Percentiles rank a stretch among this genome's conserved stretches.
Conservation (phyloP, 2,797 vertebrate genomes). For the Macroramphosus scolopax region DNA sequence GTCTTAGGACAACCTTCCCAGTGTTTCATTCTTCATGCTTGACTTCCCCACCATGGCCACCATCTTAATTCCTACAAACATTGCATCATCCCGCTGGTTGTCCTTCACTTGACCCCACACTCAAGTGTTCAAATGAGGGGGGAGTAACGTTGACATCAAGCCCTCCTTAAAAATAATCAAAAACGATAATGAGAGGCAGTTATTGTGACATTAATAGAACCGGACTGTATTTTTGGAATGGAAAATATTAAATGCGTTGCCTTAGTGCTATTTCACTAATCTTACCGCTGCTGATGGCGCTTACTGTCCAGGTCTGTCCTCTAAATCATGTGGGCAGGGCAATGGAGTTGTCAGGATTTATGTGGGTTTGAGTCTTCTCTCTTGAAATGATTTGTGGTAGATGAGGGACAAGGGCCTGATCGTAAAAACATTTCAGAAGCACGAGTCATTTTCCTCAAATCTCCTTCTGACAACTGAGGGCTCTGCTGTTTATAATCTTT, state of each 20-base stretch:
- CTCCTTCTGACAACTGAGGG: constrained; percentile 46
- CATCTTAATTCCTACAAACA: constrained; percentile 66
- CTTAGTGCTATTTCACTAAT: constrained; percentile 46
- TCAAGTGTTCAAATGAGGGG: constrained; percentile 33
- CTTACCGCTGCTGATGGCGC: constrained; percentile 38
- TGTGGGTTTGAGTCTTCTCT: constrained; percentile 55
- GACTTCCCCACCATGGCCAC: constrained; percentile 55
- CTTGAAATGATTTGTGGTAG: constrained; percentile 66
- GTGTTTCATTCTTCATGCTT: constrained; percentile 56
- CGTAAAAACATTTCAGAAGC: constrained; percentile 61
- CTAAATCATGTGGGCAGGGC: constrained; percentile 68
- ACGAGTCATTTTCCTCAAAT: constrained; percentile 55
- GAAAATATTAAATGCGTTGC: constrained; percentile 36
- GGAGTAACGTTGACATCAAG: constrained; percentile 31
- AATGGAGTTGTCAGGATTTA: constrained; percentile 74
- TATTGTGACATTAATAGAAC: constrained; percentile 29
- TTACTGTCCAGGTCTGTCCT: constrained; percentile 48
- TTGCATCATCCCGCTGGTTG: constrained; percentile 63
- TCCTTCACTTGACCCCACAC: constrained; percentile 69
- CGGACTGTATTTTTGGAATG: constrained; percentile 22
- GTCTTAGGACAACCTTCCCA: constrained; percentile 40
- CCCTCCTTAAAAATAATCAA: constrained; percentile 33
- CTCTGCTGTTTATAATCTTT: constrained; percentile 29
- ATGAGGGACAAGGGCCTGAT: constrained; percentile 50
- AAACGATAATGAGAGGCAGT: constrained; percentile 23